Evolutionary conservation across 1,140 invertebrate genomes (phyloP), one percentile per base, ranked within the genome.

Genomic region (Tetranychus cinnabarinus): DNA sequence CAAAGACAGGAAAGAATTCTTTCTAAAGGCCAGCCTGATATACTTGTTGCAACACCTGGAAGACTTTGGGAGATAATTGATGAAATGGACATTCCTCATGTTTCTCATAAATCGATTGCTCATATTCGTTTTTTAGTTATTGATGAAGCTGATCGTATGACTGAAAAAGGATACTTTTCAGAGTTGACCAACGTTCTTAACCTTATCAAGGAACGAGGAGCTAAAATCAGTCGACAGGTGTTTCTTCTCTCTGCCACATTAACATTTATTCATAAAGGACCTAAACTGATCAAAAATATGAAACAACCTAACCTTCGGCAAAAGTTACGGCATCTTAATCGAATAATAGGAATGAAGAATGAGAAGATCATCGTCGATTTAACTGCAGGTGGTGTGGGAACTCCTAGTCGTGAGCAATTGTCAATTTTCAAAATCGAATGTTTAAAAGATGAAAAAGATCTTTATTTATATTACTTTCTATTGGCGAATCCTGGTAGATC

Each of bases 171-270:
- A 23, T 93, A 99, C 74, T 99, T 97, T 75, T 80, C 88, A 68
- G 93, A 99, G 73, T 71, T 99, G 2, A 70, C 97, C 0, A 82
- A 86, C 65, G 72, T 80, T 10, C 75, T 98, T 2, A 92, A 95
- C 15, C 8, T 39, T 4, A 50, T 50, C 39, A 60, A 60, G 12
- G 34, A 42, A 13, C 6, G 8, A 36, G 48, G 36, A 10, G 37
- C 37, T 15, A 37, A 33, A 4, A 46, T 45, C 45, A 77, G 72
- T 42, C 74, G 89, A 33, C 92, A 98, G 73, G 95, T 84, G 67
- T 93, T 97, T 73, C 83, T 98, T 0, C 97, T 97, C 75, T 98
- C 95, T 0, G 96, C 96, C 23, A 99, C 96, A 0, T 75, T 99
- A 6, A 91, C 92, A 1, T 73, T 96, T 67, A 81, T 89, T 0